phyloP scores from a whole-genome alignment of 2,888 invertebrate species.

The Mongoloraphidia duomilia region DNA sequence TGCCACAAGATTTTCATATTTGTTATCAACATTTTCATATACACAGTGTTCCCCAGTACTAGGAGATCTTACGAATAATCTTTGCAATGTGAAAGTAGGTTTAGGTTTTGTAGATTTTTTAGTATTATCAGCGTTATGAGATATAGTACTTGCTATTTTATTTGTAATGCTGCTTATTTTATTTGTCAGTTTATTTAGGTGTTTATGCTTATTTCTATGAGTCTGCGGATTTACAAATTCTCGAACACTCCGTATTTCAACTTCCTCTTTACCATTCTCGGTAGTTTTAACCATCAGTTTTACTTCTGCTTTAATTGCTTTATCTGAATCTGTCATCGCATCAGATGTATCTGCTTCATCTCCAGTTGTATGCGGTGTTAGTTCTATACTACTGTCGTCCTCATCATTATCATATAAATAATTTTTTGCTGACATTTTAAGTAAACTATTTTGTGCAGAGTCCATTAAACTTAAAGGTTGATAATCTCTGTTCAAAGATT shows the following conservation, averaged over 20 bases:
- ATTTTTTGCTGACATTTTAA: neutral
- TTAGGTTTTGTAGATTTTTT: slow-evolving; percentile 6
- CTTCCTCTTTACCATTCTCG: slow-evolving; percentile 32
- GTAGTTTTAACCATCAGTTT: slow-evolving; percentile 35
- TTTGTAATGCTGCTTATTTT: too few relatives aligned
- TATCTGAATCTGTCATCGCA: neutral
- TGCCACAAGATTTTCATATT: slow-evolving; percentile 19
- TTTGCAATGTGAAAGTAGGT: slow-evolving; percentile 25
- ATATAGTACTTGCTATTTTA: neutral
- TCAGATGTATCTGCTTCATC: slow-evolving; percentile 18
- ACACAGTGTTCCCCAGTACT: slow-evolving; percentile 12
- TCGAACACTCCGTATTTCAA: slow-evolving; percentile 32
- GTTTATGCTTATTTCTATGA: slow-evolving; percentile 2
- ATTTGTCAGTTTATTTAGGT: too few relatives aligned
- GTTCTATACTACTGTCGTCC: slow-evolving; percentile 16
- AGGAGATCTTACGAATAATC: slow-evolving; percentile 23
- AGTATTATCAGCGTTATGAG: neutral
- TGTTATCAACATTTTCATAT: too few relatives aligned
- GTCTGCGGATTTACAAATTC: slow-evolving; percentile 23
- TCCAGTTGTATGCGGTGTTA: slow-evolving; percentile 12
- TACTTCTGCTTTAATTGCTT: slow-evolving; percentile 31
- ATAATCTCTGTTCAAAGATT: too few relatives aligned
- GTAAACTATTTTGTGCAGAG: neutral
- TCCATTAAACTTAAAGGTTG: neutral
- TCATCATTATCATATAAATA: slow-evolving; percentile 5